A percentile compares a stretch with the other conserved stretches of the same genome.
Evolutionary conservation across 2,113 vertebrate species (phyloP).

Genomic region (Anhinga anhinga): DNA sequence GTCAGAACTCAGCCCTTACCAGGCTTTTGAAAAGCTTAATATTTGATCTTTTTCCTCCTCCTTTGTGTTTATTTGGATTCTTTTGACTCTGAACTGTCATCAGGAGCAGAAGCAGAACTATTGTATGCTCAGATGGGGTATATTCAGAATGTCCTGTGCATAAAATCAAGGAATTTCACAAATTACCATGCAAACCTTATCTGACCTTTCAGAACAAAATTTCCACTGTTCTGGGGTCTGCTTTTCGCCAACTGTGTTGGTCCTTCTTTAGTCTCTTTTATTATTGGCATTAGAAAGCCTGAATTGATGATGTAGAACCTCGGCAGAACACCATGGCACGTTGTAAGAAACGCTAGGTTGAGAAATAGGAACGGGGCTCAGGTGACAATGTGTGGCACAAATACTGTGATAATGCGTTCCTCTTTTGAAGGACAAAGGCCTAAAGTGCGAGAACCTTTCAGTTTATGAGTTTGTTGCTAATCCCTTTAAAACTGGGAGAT

Average conservation of each 20-base stretch:
- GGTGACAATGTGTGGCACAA: neutral
- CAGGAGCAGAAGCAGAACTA: neutral
- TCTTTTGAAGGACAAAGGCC: neutral
- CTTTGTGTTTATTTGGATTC: neutral
- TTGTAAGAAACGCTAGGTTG: neutral
- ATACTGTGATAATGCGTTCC: neutral
- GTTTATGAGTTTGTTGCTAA: neutral
- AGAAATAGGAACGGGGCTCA: neutral
- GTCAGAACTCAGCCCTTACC: neutral
- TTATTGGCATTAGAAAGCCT: neutral
- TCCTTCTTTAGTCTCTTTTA: neutral
- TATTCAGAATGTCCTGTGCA: neutral
- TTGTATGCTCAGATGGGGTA: neutral
- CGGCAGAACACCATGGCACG: accelerated
- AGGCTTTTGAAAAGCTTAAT: neutral
- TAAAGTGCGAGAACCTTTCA: neutral
- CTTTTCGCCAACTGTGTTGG: neutral
- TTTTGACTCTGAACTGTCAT: neutral
- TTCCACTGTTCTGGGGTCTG: neutral
- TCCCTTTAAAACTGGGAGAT: neutral
- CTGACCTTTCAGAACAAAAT: neutral
- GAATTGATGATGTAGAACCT: neutral
- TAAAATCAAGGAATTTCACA: neutral
- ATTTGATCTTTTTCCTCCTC: neutral
- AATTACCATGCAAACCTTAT: neutral